Evolutionary conservation across 1,140 invertebrate genomes (phyloP).

Genomic region (Trissolcus basalis): DNA sequence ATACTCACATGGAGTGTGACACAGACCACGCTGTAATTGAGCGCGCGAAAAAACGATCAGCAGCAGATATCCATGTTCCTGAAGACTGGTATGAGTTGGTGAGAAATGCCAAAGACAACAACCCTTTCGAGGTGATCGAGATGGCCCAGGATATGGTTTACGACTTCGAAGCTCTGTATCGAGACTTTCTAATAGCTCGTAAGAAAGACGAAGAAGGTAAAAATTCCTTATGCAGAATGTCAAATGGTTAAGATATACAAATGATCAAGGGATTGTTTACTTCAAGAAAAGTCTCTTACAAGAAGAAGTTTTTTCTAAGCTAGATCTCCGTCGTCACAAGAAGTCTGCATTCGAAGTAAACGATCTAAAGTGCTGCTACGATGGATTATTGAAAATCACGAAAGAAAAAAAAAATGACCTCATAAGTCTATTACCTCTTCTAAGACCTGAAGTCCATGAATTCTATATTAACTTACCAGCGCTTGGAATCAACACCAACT

Average conservation of each 20-base stretch:
- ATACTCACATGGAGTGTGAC: slow-evolving; percentile 3
- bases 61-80: slow-evolving; percentile 1
- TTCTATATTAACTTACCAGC: slow-evolving; percentile 10
- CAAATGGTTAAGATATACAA: slow-evolving; percentile 30
- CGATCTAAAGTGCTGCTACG: background rate
- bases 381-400: slow-evolving; percentile 3
- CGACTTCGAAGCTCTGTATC: slow-evolving; percentile 18
- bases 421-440: slow-evolving; percentile 9
- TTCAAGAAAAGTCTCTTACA: slow-evolving; percentile 25
- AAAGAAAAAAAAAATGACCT: slow-evolving; percentile 18
- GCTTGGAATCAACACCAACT: background rate
- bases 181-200: slow-evolving; percentile 7
- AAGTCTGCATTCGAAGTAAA: background rate
- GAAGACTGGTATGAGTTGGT: slow-evolving; percentile 9
- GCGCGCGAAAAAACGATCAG: background rate
- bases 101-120: background rate
- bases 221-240: slow-evolving; percentile 12
- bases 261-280: slow-evolving; percentile 24
- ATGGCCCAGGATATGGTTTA: slow-evolving; percentile 16
- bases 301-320: slow-evolving; percentile 18
- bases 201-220: slow-evolving; percentile 11
- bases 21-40: background rate
- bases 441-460: slow-evolving; percentile 3
- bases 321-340: slow-evolving; percentile 1
- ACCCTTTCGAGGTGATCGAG: slow-evolving; percentile 1